Evolutionary conservation across 64 coral and sea anemone genomes (phyloP).

Genomic region (Hydrozoanthus tunicans): DNA sequence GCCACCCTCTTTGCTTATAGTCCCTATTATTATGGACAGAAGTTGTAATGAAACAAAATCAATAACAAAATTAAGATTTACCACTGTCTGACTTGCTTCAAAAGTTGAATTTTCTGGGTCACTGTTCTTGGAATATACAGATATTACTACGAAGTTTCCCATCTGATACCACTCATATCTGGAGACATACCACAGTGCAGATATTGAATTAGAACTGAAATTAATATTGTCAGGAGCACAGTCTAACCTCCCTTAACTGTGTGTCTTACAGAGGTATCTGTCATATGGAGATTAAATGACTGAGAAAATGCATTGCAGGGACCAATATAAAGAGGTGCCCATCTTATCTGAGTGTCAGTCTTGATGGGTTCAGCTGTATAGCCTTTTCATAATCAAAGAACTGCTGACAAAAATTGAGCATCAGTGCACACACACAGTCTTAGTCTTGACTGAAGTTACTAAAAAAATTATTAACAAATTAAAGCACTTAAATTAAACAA

Average conservation of each 20-base stretch:
- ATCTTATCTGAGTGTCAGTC: too few species aligned
- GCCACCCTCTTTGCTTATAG: neutral
- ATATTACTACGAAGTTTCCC: conserved; percentile 87
- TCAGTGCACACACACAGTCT: too few species aligned
- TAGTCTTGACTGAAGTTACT: too few species aligned
- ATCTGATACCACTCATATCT: conserved; percentile 98
- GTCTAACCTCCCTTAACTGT: too few species aligned
- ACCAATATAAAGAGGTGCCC: too few species aligned
- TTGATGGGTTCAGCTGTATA: too few species aligned
- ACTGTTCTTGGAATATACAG: conserved; percentile 85
- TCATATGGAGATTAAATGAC: neutral
- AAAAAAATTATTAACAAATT: neutral
- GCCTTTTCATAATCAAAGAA: too few species aligned
- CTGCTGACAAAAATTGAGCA: too few species aligned
- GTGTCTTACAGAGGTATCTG: too few species aligned
- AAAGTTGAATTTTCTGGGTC: conserved; percentile 84
- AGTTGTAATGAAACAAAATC: neutral
- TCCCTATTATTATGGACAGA: neutral
- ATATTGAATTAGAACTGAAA: too few species aligned
- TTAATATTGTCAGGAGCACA: too few species aligned
- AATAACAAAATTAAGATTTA: conserved; percentile 33
- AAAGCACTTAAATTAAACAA: neutral
- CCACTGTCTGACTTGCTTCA: conserved; percentile 83
- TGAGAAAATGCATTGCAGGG: too few species aligned
- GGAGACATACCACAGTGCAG: neutral